Evolutionary conservation across 2,113 vertebrate genomes (phyloP).

Genomic region (Nymphicus hollandicus): DNA sequence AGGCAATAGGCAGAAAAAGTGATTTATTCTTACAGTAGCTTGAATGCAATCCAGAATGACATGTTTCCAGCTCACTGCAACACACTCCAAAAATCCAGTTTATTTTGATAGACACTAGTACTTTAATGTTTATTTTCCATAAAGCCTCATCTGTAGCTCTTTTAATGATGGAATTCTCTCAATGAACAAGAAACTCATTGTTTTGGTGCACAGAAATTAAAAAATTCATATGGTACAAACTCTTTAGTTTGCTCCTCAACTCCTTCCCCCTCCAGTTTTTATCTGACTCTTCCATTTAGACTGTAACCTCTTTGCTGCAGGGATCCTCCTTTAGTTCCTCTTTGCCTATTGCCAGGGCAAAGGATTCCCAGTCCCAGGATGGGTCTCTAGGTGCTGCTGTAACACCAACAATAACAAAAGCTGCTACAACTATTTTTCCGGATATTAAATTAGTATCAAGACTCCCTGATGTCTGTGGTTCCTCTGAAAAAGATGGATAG

Average conservation of each 20-base stretch:
- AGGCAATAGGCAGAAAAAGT: neutral
- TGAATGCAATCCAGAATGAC: neutral
- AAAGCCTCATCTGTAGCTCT: neutral
- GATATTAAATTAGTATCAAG: neutral
- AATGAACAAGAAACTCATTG: neutral
- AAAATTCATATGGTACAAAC: neutral
- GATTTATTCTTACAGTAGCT: neutral
- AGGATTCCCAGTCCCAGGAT: neutral
- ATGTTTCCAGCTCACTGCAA: neutral
- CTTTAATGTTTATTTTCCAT: neutral
- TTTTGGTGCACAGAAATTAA: neutral
- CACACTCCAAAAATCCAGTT: neutral
- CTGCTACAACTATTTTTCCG: neutral
- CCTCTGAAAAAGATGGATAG: neutral
- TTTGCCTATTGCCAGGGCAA: neutral
- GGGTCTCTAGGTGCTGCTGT: slow-evolving; percentile 56
- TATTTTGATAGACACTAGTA: neutral
- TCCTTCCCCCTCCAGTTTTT: neutral
- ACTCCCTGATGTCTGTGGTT: neutral
- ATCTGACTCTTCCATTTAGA: neutral
- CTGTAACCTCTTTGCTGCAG: neutral
- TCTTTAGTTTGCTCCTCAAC: neutral
- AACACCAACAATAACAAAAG: neutral
- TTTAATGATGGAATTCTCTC: neutral
- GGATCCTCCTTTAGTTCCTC: neutral